phyloP scores from a whole-genome alignment of 2,113 vertebrate species.

The Tretioscincus oriximinensis region DNA sequence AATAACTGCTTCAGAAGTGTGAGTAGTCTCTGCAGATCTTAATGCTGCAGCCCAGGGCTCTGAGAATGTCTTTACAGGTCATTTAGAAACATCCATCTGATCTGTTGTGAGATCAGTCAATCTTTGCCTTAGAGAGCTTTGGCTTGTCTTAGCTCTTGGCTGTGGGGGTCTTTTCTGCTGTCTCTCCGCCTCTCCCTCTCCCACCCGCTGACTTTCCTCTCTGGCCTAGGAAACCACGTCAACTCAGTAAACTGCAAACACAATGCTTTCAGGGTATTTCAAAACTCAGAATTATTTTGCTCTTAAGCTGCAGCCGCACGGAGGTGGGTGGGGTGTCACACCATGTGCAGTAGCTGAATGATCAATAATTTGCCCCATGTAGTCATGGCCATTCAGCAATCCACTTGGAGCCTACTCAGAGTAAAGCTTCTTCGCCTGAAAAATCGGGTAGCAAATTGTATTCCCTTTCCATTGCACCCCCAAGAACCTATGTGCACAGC shows the following conservation, averaged over 20 bases:
- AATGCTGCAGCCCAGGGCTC: slow-evolving; percentile 69
- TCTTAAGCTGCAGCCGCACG: background rate
- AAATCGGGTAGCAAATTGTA: too few relatives aligned
- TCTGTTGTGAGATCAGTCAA: slow-evolving; percentile 69
- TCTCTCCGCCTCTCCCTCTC: slow-evolving; percentile 32
- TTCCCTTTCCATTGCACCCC: too few relatives aligned
- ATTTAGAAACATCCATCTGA: slow-evolving; percentile 76
- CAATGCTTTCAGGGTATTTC: background rate
- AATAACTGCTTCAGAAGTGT: slow-evolving; percentile 75
- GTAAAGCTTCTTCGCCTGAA: too few relatives aligned
- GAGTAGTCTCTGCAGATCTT: slow-evolving; percentile 64
- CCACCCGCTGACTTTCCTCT: slow-evolving; percentile 21
- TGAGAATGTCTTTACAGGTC: slow-evolving; percentile 73
- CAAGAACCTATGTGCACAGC: too few relatives aligned
- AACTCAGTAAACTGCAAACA: slow-evolving; percentile 22
- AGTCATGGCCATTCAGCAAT: too few relatives aligned
- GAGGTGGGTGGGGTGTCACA: slow-evolving; percentile 4
- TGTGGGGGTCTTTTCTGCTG: background rate
- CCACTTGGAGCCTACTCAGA: too few relatives aligned
- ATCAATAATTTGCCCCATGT: too few relatives aligned
- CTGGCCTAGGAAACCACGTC: slow-evolving; percentile 27
- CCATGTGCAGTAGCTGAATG: too few relatives aligned
- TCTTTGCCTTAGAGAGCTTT: slow-evolving; percentile 54
- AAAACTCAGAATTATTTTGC: background rate
- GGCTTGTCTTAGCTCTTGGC: slow-evolving; percentile 19